Conservation (phyloP, 2,888 invertebrate species). For the Caenorhabditis wallacei region DNA sequence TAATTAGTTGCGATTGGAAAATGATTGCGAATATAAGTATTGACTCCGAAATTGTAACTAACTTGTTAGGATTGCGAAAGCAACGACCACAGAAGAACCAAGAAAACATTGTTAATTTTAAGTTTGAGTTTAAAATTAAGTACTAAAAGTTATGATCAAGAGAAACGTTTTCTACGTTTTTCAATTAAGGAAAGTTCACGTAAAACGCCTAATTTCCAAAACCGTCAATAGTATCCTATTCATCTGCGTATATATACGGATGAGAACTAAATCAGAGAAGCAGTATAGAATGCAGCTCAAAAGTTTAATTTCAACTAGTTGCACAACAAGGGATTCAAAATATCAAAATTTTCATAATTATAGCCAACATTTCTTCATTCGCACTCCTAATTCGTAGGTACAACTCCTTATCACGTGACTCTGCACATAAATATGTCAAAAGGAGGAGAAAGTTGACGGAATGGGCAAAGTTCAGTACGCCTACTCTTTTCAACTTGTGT, state of each 20-base stretch:
- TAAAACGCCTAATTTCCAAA: too few relatives aligned
- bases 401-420: slow-evolving; percentile 48
- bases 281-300: too few relatives aligned
- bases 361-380: slow-evolving; percentile 34
- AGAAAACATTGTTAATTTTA: slow-evolving; percentile 28
- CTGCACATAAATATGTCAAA: slow-evolving; percentile 24
- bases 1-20: neutral
- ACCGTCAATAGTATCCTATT: too few relatives aligned
- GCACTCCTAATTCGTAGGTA: slow-evolving; percentile 7
- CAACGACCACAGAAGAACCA: slow-evolving; percentile 64
- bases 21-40: neutral
- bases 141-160: neutral
- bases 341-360: slow-evolving; percentile 41
- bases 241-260: too few relatives aligned
- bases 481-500: slow-evolving; percentile 29
- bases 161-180: neutral
- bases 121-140: neutral
- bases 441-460: neutral
- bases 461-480: slow-evolving; percentile 47
- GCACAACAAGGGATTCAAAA: neutral
- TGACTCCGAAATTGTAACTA: neutral
- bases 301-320: too few relatives aligned
- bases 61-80: slow-evolving; percentile 64
- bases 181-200: neutral
- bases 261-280: too few relatives aligned